A percentile compares a stretch with the other conserved stretches of the same genome.
phyloP scores from a whole-genome alignment of 2,113 vertebrate species.

The Callospermophilus lateralis region DNA sequence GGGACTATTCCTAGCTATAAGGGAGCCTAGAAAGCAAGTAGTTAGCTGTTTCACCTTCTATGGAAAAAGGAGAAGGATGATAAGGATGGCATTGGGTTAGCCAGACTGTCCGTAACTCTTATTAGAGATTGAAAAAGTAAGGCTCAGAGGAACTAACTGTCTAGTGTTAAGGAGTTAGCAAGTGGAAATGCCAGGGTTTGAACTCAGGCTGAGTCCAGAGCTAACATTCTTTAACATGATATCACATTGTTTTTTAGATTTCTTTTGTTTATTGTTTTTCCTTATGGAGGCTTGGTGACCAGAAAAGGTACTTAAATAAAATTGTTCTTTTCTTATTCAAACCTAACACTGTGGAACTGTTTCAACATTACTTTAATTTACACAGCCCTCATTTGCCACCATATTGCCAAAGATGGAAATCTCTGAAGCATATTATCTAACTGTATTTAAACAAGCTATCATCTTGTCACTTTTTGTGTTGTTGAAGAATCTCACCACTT shows the following conservation, averaged over 20 bases:
- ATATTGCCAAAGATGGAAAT: constrained; percentile 57
- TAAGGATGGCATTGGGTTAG: background rate
- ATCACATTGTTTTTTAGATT: background rate
- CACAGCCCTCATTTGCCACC: constrained; percentile 52
- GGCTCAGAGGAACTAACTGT: background rate
- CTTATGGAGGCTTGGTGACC: background rate
- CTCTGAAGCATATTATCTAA: constrained; percentile 64
- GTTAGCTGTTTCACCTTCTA: background rate
- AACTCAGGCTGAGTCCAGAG: background rate
- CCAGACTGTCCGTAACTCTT: background rate
- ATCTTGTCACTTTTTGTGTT: constrained; percentile 70
- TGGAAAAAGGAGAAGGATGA: background rate
- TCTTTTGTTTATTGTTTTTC: background rate
- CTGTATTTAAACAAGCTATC: constrained; percentile 71
- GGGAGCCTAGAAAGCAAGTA: background rate
- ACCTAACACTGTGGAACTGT: background rate
- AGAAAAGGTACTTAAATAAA: constrained; percentile 55
- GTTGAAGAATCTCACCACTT: constrained; percentile 67
- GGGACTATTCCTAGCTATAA: background rate
- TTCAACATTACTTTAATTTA: constrained; percentile 61
- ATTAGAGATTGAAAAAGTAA: background rate
- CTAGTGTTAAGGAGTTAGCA: background rate
- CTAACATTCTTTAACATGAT: background rate
- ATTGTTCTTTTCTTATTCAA: constrained; percentile 47
- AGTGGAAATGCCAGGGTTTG: background rate